Evolutionary conservation across 2,113 vertebrate genomes (phyloP), one percentile per base, ranked within the genome.

Genomic region (Cochlearius cochlearius): DNA sequence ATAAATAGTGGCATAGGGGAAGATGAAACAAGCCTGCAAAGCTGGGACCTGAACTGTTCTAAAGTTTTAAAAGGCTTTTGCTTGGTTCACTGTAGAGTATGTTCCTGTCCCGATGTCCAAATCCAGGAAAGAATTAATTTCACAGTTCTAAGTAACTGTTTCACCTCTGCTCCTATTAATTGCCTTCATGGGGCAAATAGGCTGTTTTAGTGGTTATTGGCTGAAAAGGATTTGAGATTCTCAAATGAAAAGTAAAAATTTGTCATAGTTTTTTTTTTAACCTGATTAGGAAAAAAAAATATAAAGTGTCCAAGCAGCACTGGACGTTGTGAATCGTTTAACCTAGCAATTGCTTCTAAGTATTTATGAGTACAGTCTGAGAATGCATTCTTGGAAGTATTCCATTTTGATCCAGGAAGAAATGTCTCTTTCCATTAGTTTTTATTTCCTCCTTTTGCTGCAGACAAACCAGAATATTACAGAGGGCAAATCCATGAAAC

Each of bases 371-470:
- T 22, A 29, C 27, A 76, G 55, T 45, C 73, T 62, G 41, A 76
- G 62, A 85, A 72, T 11, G 5, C 2, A 4, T 58, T 90, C 71
- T 79, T 87, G 20, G 62, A 91, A 87, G 38, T 91, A 36, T 45
- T 89, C 63, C 20, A 55, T 53, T 87, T 73, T 94, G 58, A 79
- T 95, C 60, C 36, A 69, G 39, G 49, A 75, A 58, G 23, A 91
- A 95, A 89, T 26, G 45, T 88, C 89, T 90, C 49, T 94, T 95
- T 86, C 66, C 59, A 55, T 86, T 94, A 90, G 77, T 30, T 95
- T 94, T 91, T 84, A 83, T 88, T 94, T 94, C 63, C 14, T 92
- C 22, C 12, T 69, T 12, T 87, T 76, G 50, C 62, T 85, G n/a
- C 58, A 58, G 36, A 91, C 32, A 94, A 91, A 89, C 49, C 15